A percentile compares a stretch with the other conserved stretches of the same genome.
Conservation (phyloP, 2,888 invertebrate genomes). For the Nasonia oneida region DNA sequence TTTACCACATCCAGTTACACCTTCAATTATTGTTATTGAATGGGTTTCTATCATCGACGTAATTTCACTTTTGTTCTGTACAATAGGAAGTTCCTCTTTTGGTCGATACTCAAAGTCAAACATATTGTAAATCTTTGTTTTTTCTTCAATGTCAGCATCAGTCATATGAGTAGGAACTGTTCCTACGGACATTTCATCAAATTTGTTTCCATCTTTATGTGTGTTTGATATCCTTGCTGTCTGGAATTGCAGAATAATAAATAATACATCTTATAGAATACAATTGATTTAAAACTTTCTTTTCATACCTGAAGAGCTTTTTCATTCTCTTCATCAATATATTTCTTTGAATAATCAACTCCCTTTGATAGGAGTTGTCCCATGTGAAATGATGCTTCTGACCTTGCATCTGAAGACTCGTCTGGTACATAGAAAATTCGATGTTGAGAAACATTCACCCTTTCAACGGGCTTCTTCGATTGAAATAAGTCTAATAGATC, state of each 20-base stretch:
- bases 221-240: slow-evolving; percentile 21
- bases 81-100: slow-evolving; percentile 71
- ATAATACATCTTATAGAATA: slow-evolving; percentile 12
- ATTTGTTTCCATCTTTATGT: slow-evolving; percentile 51
- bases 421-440: neutral
- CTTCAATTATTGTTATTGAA: slow-evolving; percentile 91
- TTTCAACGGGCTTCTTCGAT: slow-evolving; percentile 56
- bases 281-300: slow-evolving; percentile 19
- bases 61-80: slow-evolving; percentile 81
- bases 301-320: slow-evolving; percentile 69
- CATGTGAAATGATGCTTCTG: neutral
- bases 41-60: slow-evolving; percentile 84
- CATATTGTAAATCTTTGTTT: slow-evolving; percentile 71
- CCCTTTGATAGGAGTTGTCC: slow-evolving; percentile 60
- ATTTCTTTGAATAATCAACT: slow-evolving; percentile 72
- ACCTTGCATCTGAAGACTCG: slow-evolving; percentile 14
- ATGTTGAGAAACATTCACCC: slow-evolving; percentile 1
- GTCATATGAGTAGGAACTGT: slow-evolving; percentile 66
- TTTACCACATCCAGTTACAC: slow-evolving; percentile 97
- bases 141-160: slow-evolving; percentile 66
- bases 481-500: slow-evolving; percentile 64
- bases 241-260: slow-evolving; percentile 45
- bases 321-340: slow-evolving; percentile 72
- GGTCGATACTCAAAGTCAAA: slow-evolving; percentile 74
- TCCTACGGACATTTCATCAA: slow-evolving; percentile 72